Evolutionary conservation across 2,888 invertebrate species (phyloP).

Genomic region (Caenorhabditis japonica): DNA sequence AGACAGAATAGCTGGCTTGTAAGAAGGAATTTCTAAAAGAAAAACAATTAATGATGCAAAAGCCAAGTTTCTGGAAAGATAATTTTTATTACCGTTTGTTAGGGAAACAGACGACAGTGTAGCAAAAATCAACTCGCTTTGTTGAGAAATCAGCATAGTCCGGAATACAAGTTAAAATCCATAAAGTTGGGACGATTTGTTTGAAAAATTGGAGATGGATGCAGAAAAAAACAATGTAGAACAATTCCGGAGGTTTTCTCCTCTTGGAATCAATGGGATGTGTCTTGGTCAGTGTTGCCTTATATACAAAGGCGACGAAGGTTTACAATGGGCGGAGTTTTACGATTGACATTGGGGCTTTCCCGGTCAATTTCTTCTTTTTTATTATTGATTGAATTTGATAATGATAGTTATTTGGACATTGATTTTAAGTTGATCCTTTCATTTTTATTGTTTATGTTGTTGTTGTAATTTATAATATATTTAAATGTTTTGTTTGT

Average conservation of each 20-base stretch:
- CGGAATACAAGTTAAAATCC: slow-evolving; percentile 46
- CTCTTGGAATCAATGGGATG: slow-evolving; percentile 33
- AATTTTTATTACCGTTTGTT: slow-evolving; percentile 26
- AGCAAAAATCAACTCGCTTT: slow-evolving; percentile 23
- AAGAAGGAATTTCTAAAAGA: slow-evolving; percentile 34
- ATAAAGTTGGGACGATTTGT: slow-evolving; percentile 25
- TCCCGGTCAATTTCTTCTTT: slow-evolving; percentile 52
- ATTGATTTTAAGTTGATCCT: too few relatives aligned
- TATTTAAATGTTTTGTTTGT: too few relatives aligned
- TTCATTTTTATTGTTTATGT: too few relatives aligned
- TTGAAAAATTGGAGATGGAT: not conserved
- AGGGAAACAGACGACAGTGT: slow-evolving; percentile 43
- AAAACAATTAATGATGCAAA: not conserved
- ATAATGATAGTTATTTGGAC: too few relatives aligned
- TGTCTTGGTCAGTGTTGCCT: slow-evolving; percentile 22
- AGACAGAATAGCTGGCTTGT: slow-evolving; percentile 51
- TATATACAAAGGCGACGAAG: slow-evolving; percentile 29
- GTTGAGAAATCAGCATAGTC: slow-evolving; percentile 56
- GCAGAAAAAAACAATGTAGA: not conserved
- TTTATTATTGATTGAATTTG: slow-evolving; percentile 7
- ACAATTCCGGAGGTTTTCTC: not conserved
- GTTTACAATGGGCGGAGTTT: slow-evolving; percentile 34
- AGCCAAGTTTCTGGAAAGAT: not conserved
- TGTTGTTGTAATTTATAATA: too few relatives aligned
- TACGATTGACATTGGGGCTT: slow-evolving; percentile 46